Conservation (phyloP, 2,797 vertebrate species). For the Myotis findleyi region DNA sequence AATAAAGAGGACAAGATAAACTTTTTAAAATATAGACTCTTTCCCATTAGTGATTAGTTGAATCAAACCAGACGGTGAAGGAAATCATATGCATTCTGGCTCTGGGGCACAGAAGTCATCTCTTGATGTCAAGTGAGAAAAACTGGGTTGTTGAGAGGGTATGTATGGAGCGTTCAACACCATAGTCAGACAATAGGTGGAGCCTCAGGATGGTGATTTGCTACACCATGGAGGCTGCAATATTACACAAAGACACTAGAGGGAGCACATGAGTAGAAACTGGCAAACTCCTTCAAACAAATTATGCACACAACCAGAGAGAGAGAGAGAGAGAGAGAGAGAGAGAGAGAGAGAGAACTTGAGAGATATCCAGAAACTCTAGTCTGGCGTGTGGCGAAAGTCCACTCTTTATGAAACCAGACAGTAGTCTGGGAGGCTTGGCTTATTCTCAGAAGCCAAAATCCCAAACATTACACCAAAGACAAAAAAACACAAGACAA, state of each 20-base stretch:
- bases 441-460: background rate
- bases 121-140: background rate
- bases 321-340: background rate
- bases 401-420: background rate
- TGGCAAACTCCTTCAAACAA: background rate
- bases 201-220: background rate
- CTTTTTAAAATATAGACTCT: background rate
- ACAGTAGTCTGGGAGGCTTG: background rate
- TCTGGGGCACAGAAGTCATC: background rate
- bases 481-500: background rate
- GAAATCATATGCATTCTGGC: background rate
- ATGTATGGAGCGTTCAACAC: background rate
- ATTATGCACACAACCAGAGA: background rate
- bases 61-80: background rate
- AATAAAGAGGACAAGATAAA: background rate
- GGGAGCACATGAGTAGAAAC: background rate
- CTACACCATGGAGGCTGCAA: background rate
- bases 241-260: background rate
- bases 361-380: background rate
- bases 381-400: background rate
- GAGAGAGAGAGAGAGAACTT: background rate
- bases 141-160: background rate
- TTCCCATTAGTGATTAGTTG: background rate
- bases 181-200: background rate
- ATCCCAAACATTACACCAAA: background rate